Evolutionary conservation across 2,797 vertebrate species (phyloP).

Genomic region (Epinephelus coioides): DNA sequence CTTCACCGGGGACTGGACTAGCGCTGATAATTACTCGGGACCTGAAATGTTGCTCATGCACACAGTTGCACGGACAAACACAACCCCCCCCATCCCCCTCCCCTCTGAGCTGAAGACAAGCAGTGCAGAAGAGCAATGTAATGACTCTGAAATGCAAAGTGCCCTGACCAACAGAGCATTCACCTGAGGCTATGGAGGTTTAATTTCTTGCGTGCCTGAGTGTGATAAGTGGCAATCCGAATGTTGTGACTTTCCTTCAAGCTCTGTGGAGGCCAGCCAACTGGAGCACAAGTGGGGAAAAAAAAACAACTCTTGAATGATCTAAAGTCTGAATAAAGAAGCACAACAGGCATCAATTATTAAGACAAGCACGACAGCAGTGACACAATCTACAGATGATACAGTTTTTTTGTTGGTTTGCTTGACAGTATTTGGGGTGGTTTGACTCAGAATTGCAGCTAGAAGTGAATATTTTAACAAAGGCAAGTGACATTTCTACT

Average conservation of each 20-base stretch:
- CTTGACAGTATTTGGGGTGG: constrained; percentile 8
- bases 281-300: constrained; percentile 29
- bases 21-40: constrained; percentile 37
- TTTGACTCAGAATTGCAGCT: constrained; percentile 29
- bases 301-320: constrained; percentile 10
- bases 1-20: constrained; percentile 17
- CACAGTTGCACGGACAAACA: constrained; percentile 1
- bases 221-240: constrained; percentile 70
- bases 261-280: constrained; percentile 52
- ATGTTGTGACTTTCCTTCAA: constrained; percentile 68
- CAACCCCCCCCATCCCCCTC: neutral
- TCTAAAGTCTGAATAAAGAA: constrained; percentile 35
- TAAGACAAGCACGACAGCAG: constrained; percentile 45
- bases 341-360: constrained; percentile 66
- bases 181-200: constrained; percentile 65
- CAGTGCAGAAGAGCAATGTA: constrained; percentile 53
- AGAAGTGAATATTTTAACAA: constrained; percentile 33
- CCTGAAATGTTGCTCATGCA: constrained; percentile 34
- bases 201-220: constrained; percentile 69
- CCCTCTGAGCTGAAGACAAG: constrained; percentile 30
- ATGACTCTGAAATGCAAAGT: constrained; percentile 66
- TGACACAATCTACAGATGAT: constrained; percentile 30
- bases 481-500: neutral
- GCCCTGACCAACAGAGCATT: constrained; percentile 64
- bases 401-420: neutral